Evolutionary conservation across 2,797 vertebrate genomes (phyloP).

Genomic region (Hozukius guyotensis): DNA sequence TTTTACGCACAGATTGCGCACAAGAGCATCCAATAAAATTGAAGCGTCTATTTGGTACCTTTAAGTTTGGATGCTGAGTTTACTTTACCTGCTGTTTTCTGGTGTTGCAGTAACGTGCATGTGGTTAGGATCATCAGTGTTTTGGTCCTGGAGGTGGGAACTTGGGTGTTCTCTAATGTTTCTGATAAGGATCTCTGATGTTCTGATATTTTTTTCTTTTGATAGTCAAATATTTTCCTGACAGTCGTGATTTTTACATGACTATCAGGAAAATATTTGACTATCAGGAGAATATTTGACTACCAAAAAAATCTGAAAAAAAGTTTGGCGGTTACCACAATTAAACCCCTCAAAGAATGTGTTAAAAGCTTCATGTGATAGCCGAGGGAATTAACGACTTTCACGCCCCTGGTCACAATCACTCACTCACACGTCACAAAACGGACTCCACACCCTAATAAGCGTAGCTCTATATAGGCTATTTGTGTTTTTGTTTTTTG

Average conservation of each 20-base stretch:
- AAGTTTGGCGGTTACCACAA: not conserved
- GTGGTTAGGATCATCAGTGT: not conserved
- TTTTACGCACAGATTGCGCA: constrained; percentile 11
- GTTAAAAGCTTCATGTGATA: constrained; percentile 46
- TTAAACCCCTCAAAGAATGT: not conserved
- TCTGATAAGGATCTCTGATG: constrained; percentile 11
- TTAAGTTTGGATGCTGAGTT: not conserved
- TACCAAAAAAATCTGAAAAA: constrained; percentile 28
- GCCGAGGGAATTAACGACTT: constrained; percentile 71
- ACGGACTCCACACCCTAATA: not conserved
- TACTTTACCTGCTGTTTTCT: not conserved
- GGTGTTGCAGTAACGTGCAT: not conserved
- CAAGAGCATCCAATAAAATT: not conserved
- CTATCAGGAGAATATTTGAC: constrained; percentile 35
- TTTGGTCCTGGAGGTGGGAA: not conserved
- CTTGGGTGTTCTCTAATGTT: too few relatives aligned
- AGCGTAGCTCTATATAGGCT: not conserved
- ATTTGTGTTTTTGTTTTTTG: not conserved
- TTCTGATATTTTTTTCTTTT: not conserved
- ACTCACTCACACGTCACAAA: not conserved
- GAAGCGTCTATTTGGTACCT: not conserved
- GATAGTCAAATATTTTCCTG: constrained; percentile 19
- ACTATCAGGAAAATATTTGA: constrained; percentile 15
- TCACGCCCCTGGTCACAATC: constrained; percentile 5
- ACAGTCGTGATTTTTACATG: not conserved